phyloP scores from a whole-genome alignment of 2,113 vertebrate genomes.

The Corythoichthys intestinalis region DNA sequence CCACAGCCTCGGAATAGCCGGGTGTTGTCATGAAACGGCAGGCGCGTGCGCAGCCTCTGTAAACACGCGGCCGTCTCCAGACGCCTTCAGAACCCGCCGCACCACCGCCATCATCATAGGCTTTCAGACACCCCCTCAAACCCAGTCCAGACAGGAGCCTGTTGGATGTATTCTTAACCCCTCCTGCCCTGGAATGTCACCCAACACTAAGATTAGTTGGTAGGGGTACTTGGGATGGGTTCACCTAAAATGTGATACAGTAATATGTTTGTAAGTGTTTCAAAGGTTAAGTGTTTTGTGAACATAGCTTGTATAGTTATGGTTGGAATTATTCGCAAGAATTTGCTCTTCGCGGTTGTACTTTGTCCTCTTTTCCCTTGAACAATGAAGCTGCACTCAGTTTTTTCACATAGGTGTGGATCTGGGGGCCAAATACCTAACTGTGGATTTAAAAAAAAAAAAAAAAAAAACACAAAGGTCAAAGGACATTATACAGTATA shows the following conservation, averaged over 20 bases:
- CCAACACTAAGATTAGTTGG: slow-evolving; percentile 53
- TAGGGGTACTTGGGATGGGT: slow-evolving; percentile 15
- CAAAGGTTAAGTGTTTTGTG: neutral
- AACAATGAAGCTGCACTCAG: neutral
- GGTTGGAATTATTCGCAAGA: neutral
- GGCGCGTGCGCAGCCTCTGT: slow-evolving; percentile 38
- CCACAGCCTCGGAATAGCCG: slow-evolving; percentile 64
- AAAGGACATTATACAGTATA: too few species aligned
- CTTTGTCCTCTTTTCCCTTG: neutral
- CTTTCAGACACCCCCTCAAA: neutral
- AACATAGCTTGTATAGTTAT: neutral
- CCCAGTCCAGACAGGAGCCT: slow-evolving; percentile 28
- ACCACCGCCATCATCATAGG: neutral
- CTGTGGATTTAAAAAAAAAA: too few species aligned
- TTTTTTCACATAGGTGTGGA: too few species aligned
- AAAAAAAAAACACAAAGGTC: too few species aligned
- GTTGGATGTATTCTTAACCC: slow-evolving; percentile 70
- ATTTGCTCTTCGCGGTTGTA: neutral
- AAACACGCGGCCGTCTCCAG: slow-evolving; percentile 40
- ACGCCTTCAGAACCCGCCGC: slow-evolving; percentile 19
- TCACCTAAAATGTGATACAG: neutral
- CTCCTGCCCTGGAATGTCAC: slow-evolving; percentile 61
- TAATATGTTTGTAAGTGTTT: neutral
- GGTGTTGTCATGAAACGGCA: slow-evolving; percentile 53
- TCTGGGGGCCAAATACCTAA: too few species aligned